phyloP scores from a whole-genome alignment of 2,113 vertebrate genomes.

The Apodemus sylvaticus region DNA sequence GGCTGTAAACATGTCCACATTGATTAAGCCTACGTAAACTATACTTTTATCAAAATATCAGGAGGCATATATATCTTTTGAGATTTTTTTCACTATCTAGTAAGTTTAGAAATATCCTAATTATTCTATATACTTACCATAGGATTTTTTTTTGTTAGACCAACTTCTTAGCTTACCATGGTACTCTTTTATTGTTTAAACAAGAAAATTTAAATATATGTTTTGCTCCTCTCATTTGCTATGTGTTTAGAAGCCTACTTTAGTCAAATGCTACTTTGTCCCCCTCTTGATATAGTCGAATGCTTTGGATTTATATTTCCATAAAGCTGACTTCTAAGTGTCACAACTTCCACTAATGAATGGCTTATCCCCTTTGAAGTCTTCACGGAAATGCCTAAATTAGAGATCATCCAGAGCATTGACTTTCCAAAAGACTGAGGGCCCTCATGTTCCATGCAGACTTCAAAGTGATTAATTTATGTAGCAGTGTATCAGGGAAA shows the following conservation, averaged over 20 bases:
- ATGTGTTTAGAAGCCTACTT: neutral
- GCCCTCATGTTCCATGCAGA: neutral
- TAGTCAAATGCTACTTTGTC: neutral
- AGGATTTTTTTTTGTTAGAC: neutral
- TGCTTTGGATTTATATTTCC: conserved; percentile 24
- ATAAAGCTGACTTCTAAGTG: conserved; percentile 6
- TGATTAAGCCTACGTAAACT: conserved; percentile 20
- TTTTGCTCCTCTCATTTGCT: neutral
- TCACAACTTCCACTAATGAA: conserved; percentile 37
- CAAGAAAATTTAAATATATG: neutral
- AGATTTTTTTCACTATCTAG: neutral
- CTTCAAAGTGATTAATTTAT: conserved; percentile 31
- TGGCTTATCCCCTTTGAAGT: conserved; percentile 32
- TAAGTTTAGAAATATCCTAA: conserved; percentile 41
- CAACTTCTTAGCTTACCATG: conserved; percentile 36
- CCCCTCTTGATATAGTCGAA: neutral
- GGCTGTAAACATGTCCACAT: neutral
- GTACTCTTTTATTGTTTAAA: neutral
- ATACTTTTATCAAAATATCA: neutral
- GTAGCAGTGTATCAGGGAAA: neutral
- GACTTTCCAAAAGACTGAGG: conserved; percentile 21
- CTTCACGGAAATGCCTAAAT: conserved; percentile 33
- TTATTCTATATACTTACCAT: neutral
- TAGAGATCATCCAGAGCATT: neutral
- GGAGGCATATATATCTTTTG: neutral